Evolutionary conservation across 2,113 vertebrate species (phyloP), one percentile per base, ranked within the genome.

Genomic region (Gymnogyps californianus): DNA sequence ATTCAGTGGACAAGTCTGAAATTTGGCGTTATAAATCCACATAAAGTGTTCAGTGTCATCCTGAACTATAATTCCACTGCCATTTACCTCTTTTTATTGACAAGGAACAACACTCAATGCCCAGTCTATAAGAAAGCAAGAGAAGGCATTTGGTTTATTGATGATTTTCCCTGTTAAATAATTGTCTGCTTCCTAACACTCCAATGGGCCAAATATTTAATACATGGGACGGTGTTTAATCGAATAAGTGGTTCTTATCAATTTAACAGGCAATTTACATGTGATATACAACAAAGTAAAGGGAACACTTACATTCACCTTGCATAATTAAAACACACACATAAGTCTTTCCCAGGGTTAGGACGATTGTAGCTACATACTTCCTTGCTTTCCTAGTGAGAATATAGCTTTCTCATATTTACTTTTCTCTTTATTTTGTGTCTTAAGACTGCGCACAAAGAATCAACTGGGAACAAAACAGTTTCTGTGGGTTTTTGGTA

Each of bases 1-100:
- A 62, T 74, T 85, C 58, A 83, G 74, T 46, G 70, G 93, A 90
- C 89, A 83, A 94, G 66, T 91, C 90, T 84, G 71, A 87, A 91
- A 47, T 83, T 72, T 88, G 78, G 66, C 22, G 25, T 95, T 58
- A 91, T 62, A 90, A 79, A 92, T 79, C 34, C 69, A 19, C 44
- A 52, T 20, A 28, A 71, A 95, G 51, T 32, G 22, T 36, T 94
- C 66, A 71, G 42, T 47, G 28, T 71, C 82, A 93, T 58, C 47
- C 38, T 69, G 44, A 76, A 61, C 84, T 22, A 18, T 62, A 75
- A 59, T 77, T 86, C 83, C 90, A 83, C 17, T 93, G 36, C 12
- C 31, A 72, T 86, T 88, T 85, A 61, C 40, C 22, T 89, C n/a
- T 79, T 90, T 92, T 69, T 87, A 58, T 62, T 66, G 83, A 61